These are phyloP conservation scores for Coleophora flavipennella DNA, from an alignment of 2,888 invertebrate genomes.

Conservation along the genomic window DNA sequence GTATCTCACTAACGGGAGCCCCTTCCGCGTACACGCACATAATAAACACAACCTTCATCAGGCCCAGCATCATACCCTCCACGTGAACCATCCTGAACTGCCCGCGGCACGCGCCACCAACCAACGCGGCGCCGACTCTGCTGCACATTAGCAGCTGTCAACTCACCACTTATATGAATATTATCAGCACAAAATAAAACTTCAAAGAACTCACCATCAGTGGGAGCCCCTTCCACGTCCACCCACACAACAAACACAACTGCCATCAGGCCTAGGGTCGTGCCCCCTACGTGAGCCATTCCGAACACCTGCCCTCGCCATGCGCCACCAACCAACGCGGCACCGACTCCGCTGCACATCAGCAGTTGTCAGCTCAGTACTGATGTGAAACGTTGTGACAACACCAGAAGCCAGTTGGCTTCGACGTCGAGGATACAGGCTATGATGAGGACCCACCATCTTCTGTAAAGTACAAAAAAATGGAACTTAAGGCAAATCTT, in stretches of 20 bases:
- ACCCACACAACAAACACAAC: slow-evolving; percentile 88
- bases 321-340: slow-evolving; percentile 84
- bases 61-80: slow-evolving; percentile 83
- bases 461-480: slow-evolving; percentile 33
- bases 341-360: slow-evolving; percentile 89
- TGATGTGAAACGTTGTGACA: slow-evolving; percentile 77
- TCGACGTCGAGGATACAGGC: slow-evolving; percentile 88
- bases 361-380: slow-evolving; percentile 79
- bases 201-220: slow-evolving; percentile 56
- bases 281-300: slow-evolving; percentile 83
- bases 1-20: slow-evolving; percentile 76
- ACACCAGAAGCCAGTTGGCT: slow-evolving; percentile 86
- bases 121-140: slow-evolving; percentile 86
- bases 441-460: slow-evolving; percentile 81
- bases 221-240: slow-evolving; percentile 81
- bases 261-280: slow-evolving; percentile 84
- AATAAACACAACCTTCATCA: slow-evolving; percentile 86
- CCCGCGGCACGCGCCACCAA: slow-evolving; percentile 84
- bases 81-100: slow-evolving; percentile 84
- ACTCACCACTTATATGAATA: slow-evolving; percentile 64
- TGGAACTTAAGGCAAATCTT: no score
- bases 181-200: no score
- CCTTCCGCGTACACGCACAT: slow-evolving; percentile 88
- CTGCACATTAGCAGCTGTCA: slow-evolving; percentile 89
- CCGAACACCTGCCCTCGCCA: slow-evolving; percentile 83